Conservation (phyloP, 1,140 invertebrate species). For the Hestina assimilis region DNA sequence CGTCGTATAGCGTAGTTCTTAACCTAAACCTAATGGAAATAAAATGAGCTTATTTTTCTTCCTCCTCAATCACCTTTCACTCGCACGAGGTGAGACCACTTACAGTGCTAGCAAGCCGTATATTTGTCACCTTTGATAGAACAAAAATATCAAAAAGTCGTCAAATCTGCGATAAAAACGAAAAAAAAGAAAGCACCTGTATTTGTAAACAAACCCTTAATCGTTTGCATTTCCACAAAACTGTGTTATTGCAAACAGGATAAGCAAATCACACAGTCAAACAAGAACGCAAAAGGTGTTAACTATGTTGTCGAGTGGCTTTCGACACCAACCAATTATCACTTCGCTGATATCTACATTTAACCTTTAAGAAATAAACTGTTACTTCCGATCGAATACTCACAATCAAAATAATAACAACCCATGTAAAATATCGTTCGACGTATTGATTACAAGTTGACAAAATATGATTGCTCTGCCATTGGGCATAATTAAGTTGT, state of each 20-base stretch:
- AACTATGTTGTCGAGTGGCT: constrained; percentile 52
- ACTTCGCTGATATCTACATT: constrained; percentile 53
- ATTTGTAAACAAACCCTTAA: constrained; percentile 24
- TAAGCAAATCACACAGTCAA: constrained; percentile 53
- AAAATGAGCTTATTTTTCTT: no score
- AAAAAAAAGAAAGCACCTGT: constrained; percentile 29
- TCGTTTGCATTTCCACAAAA: constrained; percentile 37
- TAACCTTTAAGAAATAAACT: constrained; percentile 45
- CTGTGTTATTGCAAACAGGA: constrained; percentile 41
- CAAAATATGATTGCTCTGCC: no score
- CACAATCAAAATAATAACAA: constrained; percentile 25
- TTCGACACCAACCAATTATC: constrained; percentile 72
- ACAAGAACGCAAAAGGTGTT: constrained; percentile 55
- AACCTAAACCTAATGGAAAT: no score
- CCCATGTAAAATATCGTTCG: background rate
- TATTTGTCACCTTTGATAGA: no score
- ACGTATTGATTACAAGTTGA: no score
- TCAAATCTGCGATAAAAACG: constrained; percentile 8
- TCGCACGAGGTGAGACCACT: no score
- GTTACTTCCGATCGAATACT: constrained; percentile 50
- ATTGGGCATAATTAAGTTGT: no score
- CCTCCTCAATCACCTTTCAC: no score
- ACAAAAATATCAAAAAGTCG: no score
- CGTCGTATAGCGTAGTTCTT: no score
- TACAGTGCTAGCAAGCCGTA: no score